Percentiles rank a stretch among this genome's conserved stretches.
Conservation (phyloP, 2,113 vertebrate genomes). For the Callaeas wilsoni region DNA sequence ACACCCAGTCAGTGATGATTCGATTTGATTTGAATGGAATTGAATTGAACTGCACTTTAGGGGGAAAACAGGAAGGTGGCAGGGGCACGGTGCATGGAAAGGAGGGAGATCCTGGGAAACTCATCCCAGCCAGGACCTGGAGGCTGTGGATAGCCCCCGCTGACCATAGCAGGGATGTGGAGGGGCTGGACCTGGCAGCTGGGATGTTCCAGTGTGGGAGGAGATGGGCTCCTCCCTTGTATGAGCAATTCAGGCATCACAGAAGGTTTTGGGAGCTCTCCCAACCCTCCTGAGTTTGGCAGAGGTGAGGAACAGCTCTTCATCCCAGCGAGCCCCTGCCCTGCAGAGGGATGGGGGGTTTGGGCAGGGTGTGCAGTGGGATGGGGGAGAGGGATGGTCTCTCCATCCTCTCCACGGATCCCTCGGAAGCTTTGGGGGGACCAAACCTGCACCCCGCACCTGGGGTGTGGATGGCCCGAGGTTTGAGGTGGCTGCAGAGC, state of each 20-base stretch:
- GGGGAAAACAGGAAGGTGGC: neutral
- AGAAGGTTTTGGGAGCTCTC: neutral
- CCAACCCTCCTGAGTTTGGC: neutral
- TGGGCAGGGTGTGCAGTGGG: rapidly evolving
- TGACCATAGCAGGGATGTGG: neutral
- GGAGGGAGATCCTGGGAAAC: neutral
- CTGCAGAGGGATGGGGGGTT: neutral
- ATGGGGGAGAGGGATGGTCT: neutral
- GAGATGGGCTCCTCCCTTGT: neutral
- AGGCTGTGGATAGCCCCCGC: neutral
- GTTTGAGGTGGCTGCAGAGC: neutral
- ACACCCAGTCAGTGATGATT: rapidly evolving
- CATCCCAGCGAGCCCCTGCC: neutral
- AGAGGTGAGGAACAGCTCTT: neutral
- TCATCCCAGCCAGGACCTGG: neutral
- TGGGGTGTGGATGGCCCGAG: neutral
- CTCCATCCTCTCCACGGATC: rapidly evolving
- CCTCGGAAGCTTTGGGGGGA: neutral
- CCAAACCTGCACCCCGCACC: rapidly evolving
- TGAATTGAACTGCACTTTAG: neutral
- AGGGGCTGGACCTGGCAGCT: neutral
- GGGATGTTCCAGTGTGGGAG: neutral
- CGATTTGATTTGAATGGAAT: neutral
- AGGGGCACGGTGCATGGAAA: neutral
- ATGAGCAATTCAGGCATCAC: neutral